Percentiles rank a stretch among this genome's conserved stretches.
Conservation (phyloP, 2,888 invertebrate genomes). For the Noctua comes region DNA sequence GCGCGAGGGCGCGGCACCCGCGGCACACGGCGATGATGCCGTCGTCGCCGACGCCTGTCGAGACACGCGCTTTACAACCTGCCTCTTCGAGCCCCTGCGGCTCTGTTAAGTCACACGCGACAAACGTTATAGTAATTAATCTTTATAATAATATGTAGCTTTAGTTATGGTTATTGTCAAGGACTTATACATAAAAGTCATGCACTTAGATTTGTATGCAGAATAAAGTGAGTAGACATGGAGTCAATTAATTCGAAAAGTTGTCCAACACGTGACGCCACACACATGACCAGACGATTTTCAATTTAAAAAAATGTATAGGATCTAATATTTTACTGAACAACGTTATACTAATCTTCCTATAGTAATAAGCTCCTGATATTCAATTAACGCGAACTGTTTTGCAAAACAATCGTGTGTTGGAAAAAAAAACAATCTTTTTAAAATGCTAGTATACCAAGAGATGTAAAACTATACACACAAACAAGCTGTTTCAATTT, state of each 20-base stretch:
- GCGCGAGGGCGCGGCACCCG: slow-evolving; percentile 73
- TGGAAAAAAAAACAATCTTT: not conserved
- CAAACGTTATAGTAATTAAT: slow-evolving; percentile 27
- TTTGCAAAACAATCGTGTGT: not conserved
- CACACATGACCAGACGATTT: not conserved
- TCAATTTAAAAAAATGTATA: not conserved
- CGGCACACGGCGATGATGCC: slow-evolving; percentile 77
- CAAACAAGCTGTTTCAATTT: not conserved
- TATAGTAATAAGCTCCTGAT: not conserved
- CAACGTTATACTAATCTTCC: too few relatives aligned
- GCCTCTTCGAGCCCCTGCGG: slow-evolving; percentile 32
- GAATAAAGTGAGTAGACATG: not conserved
- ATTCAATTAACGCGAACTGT: not conserved
- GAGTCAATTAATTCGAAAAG: too few relatives aligned
- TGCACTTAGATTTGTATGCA: not conserved
- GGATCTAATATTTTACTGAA: not conserved
- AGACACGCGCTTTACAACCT: slow-evolving; percentile 36
- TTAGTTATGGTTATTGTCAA: not conserved
- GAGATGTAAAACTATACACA: not conserved
- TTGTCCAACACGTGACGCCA: not conserved
- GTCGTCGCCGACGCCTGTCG: slow-evolving; percentile 81
- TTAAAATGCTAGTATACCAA: not conserved
- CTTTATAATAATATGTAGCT: not conserved
- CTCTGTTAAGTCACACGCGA: slow-evolving; percentile 34
- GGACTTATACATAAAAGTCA: not conserved